Evolutionary conservation across 2,888 invertebrate species (phyloP), one percentile per base, ranked within the genome.

Genomic region (Dasypogon diadema): DNA sequence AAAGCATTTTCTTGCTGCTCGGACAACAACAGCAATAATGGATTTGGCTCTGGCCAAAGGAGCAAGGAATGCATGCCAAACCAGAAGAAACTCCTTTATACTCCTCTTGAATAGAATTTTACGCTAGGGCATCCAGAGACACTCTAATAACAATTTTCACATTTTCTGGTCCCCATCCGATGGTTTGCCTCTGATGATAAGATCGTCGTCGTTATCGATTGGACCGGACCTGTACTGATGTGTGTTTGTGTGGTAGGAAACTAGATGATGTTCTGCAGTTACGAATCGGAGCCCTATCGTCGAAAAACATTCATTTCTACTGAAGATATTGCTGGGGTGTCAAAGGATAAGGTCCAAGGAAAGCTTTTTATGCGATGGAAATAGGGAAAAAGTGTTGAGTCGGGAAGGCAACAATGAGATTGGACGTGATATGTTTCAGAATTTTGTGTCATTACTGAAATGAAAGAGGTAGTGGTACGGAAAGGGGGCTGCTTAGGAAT

Each of bases 101-200:
- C 21, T 60, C 12, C 16, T 58, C 46, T 37, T 30, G 14, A 56
- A 56, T 56, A 70, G 21, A 72, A 54, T 24, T 60, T 37, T 30
- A 74, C 46, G 60, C 2, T 10, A 21, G 65, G 24, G 14, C 46
- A 48, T 65, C 48, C 48, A 21, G 55, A 65, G 65, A 65, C 63
- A 54, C 55, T 75, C 75, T 63, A 65, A 75, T 75, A 75, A 75
- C 65, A 75, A 56, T 77, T 77, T 77, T 75, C 77, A 72, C 75
- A 77, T 75, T 75, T 75, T 65, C 65, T 42, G 48, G 22, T 65
- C 14, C 37, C 65, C 65, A n/a, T 48, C 46, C 21, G 26, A 65
- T 65, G 46, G 65, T 46, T 65, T 65, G 12, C 65, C 8, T 22
- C 48, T 24, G 10, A 60, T 24, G 65, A 65, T 65, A 65, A 46